Base-by-base conservation (phyloP, 2,113 vertebrate genomes). In the Psophia crepitans region DNA sequence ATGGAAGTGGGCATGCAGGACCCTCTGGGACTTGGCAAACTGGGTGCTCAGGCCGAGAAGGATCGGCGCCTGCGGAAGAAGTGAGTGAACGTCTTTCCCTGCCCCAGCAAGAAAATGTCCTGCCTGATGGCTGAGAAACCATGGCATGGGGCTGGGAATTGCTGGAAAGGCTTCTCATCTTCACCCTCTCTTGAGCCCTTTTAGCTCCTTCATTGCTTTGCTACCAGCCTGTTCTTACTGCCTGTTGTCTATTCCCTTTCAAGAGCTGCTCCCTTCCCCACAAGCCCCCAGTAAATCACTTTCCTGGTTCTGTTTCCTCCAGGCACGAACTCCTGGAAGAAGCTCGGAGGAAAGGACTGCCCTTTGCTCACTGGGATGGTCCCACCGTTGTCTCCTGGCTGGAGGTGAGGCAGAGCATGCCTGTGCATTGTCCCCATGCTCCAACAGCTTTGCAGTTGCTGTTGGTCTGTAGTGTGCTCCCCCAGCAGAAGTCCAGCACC, bases 381-480 rank as follows among this genome's bases (percentile, higher is more conserved):
- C 99, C 99, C 10, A 99, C 99, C 0, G 99, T 99, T n/a, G 99
- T 99, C 70, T 99, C 99, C 84, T 99, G 99, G 99, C 98, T 99
- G 20, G 99, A 99, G 99, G 99, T 99, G 98, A 97, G 93, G n/a
- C 54, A 48, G 56, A 71, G 32, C 7, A 3, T 7, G 3, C 28
- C 61, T 2, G 0, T 58, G 32, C 27, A 3, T 30, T 13, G 1
- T 80, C 83, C 56, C n/a, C 22, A 2, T 2, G n/a, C 14, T 13
- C 54, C 63, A 24, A 8, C 0, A 1, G 78, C 78, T 43, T 49
- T 57, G 54, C 39, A 26, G 66, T 43, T 5, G 1, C 41, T 2
- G 2, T 49, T 0, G 2, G 15, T 49, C 46, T 32, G 8, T 24
- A 20, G 56, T 11, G n/a, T 46, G 58, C 44, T 61, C 43, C 12